phyloP scores from a whole-genome alignment of 2,888 invertebrate genomes.

The Andrena haemorrhoa region DNA sequence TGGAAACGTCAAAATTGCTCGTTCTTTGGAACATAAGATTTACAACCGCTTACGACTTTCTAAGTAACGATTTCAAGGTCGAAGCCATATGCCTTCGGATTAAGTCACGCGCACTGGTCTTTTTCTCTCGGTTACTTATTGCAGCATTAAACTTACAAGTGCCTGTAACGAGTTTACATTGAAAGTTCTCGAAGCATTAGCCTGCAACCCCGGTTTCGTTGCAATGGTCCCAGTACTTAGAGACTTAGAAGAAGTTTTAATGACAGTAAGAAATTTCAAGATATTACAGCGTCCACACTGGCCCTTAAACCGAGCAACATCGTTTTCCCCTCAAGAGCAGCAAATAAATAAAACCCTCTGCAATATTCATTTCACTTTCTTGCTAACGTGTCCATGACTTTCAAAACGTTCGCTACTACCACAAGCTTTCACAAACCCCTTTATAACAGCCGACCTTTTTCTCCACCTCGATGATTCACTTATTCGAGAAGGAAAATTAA shows the following conservation, averaged over 20 bases:
- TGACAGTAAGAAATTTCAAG: not conserved
- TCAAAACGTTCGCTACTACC: not conserved
- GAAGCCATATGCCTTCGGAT: not conserved
- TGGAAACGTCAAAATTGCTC: not conserved
- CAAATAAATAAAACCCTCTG: too few relatives aligned
- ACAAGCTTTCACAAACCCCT: not conserved
- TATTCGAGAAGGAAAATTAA: not conserved
- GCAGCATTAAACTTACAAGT: not conserved
- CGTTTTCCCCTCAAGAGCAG: not conserved
- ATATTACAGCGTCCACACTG: too few relatives aligned
- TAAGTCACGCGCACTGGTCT: not conserved
- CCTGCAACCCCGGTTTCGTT: not conserved
- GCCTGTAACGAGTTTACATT: not conserved
- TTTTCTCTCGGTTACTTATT: not conserved
- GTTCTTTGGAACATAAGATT: not conserved
- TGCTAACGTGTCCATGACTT: not conserved
- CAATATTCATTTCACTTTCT: not conserved
- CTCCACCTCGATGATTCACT: not conserved
- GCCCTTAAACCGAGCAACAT: not conserved
- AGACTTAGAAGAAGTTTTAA: not conserved
- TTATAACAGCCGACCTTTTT: not conserved
- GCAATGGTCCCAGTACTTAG: not conserved
- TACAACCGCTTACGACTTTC: not conserved
- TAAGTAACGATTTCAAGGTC: not conserved
- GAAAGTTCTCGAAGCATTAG: not conserved